Evolutionary conservation across 2,888 invertebrate genomes (phyloP), one percentile per base, ranked within the genome.

Genomic region (Agonopterix arenella): DNA sequence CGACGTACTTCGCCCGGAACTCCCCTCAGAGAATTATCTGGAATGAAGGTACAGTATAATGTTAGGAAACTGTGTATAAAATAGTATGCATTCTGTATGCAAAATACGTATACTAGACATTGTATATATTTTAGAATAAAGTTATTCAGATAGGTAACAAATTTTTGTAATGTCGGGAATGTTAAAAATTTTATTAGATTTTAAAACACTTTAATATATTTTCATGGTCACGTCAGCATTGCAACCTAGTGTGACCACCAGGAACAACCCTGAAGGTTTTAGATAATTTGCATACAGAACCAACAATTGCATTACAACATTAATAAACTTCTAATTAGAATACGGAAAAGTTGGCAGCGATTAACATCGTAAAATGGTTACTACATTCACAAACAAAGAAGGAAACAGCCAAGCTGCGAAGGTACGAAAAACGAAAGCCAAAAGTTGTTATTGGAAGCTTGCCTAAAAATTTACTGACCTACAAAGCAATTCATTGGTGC

Each of bases 11-110:
- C 89, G 18, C 90, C 89, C 2, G 89, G 89, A 44, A 90, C 89
- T 45, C 90, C 89, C 50, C 89, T 79, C 16, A 90, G 76, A 45
- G 90, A 89, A 63, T 89, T 88, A 73, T 89, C 90, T 90, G 80
- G 11, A 89, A 86, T 54, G 10, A 49, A 45, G 9, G 7, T 10
- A 48, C 8, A 43, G 16, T 36, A 43, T 11, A 36, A n/a, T 45
- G 28, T 45, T 28, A 45, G 11, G 5, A 28, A 28, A 28, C 28
- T 40, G 40, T 40, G 40, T n/a, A 40, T 40, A 40, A 40, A 28
- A 28, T 28, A 28, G 5, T 28, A 28, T 28, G 5, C 2, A 28
- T 28, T 28, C 28, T 28, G 28, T 28, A 28, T 28, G 28, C 28
- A 28, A 28, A 28, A 28, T 5, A 28, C 28, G 7, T 28, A 28